These are phyloP conservation scores for Brachyistius frenatus DNA, from an alignment of 2,113 vertebrate genomes.

Conservation along the genomic window DNA sequence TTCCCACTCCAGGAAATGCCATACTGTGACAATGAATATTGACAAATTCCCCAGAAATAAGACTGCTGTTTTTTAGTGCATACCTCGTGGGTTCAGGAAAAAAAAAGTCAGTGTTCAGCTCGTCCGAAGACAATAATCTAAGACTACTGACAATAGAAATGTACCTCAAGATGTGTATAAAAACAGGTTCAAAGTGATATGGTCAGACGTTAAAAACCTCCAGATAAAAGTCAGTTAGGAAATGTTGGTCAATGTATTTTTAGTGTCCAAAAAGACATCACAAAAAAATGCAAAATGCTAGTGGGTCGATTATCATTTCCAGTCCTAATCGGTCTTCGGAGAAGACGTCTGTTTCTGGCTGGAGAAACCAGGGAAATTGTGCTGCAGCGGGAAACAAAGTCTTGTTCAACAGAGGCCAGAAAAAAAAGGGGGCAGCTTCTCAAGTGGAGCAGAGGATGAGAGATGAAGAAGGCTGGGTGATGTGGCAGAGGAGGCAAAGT, in stretches of 20 bases:
- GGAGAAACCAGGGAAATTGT: constrained; percentile 39
- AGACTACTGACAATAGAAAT: constrained; percentile 49
- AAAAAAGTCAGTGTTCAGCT: constrained; percentile 60
- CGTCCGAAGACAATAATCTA: constrained; percentile 37
- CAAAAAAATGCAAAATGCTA: constrained; percentile 47
- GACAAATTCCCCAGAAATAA: constrained; percentile 20
- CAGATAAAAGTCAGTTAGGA: constrained; percentile 33
- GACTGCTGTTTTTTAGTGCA: constrained; percentile 30
- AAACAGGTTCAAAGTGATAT: constrained; percentile 62
- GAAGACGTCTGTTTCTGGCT: constrained; percentile 42
- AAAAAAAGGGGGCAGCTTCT: constrained; percentile 46
- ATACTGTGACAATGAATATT: constrained; percentile 41
- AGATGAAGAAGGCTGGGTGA: constrained; percentile 73
- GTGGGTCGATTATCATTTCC: constrained; percentile 45
- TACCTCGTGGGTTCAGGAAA: constrained; percentile 26
- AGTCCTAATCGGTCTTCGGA: constrained; percentile 66
- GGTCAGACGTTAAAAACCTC: constrained; percentile 41
- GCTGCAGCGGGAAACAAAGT: constrained; percentile 43
- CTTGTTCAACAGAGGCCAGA: constrained; percentile 50
- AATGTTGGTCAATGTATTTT: constrained; percentile 11
- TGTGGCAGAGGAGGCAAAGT: constrained; percentile 62
- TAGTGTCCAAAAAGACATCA: constrained; percentile 47
- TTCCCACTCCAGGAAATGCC: constrained; percentile 47
- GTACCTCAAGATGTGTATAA: constrained; percentile 64
- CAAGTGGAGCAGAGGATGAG: constrained; percentile 67